Conservation (phyloP, 2,797 vertebrate species). For the Coregonus ussuriensis region DNA sequence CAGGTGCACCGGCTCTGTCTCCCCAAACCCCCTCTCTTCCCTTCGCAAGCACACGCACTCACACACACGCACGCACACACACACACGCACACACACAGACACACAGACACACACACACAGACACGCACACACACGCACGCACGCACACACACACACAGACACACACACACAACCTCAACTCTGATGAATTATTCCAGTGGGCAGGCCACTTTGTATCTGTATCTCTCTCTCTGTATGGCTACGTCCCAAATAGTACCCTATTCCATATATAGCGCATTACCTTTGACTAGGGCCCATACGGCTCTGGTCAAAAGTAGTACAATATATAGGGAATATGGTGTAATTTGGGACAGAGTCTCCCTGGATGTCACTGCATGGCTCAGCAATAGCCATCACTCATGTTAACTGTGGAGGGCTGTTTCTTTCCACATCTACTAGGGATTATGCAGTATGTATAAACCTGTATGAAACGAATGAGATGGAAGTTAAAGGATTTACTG, state of each 20-base stretch:
- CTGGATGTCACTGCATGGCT: not conserved
- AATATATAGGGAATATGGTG: too few relatives aligned
- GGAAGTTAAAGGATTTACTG: not conserved
- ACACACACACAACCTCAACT: conserved; percentile 38
- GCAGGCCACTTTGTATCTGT: conserved; percentile 39
- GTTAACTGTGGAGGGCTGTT: not conserved
- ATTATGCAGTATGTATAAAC: not conserved
- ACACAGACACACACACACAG: too few relatives aligned
- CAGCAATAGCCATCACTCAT: not conserved
- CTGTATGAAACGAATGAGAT: not conserved
- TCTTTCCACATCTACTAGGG: not conserved
- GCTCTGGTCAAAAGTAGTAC: too few relatives aligned
- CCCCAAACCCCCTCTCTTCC: conserved; percentile 22
- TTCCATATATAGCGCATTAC: too few relatives aligned
- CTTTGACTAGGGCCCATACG: too few relatives aligned
- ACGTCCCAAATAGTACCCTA: too few relatives aligned
- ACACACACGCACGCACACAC: too few relatives aligned
- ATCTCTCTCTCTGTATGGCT: not conserved
- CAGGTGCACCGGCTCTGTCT: conserved; percentile 53
- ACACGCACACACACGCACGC: conserved; percentile 32
- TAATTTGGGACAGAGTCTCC: too few relatives aligned
- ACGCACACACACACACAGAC: conserved; percentile 14
- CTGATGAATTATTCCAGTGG: conserved; percentile 44
- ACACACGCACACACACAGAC: too few relatives aligned
- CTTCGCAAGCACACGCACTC: not conserved